phyloP scores from a whole-genome alignment of 2,113 vertebrate genomes.

The Heliornis fulica region DNA sequence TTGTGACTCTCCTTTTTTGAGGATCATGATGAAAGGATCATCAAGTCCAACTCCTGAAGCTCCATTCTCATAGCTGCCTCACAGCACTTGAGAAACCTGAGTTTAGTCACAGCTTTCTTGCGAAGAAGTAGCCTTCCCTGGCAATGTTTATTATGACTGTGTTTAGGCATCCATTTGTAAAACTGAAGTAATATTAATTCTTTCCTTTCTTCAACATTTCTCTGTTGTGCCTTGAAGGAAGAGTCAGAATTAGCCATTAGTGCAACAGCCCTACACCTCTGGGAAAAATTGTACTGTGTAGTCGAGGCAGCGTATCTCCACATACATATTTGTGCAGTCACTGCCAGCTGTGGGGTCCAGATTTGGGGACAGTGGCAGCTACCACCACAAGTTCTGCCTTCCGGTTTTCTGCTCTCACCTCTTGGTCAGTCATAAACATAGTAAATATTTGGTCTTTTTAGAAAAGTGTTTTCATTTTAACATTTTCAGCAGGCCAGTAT shows the following conservation, averaged over 20 bases:
- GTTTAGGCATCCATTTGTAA: neutral
- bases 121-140: neutral
- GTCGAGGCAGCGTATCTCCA: neutral
- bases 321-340: fast-evolving
- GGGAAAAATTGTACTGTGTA: neutral
- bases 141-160: neutral
- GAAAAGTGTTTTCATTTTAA: neutral
- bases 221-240: neutral
- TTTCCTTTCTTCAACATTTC: neutral
- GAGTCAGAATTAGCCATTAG: neutral
- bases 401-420: neutral
- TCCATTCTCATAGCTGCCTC: neutral
- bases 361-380: neutral
- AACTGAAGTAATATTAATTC: neutral
- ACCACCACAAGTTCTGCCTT: neutral
- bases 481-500: neutral
- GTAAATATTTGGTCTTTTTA: neutral
- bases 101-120: neutral
- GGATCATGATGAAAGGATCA: too few relatives aligned
- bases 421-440: neutral
- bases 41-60: too few relatives aligned
- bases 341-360: neutral
- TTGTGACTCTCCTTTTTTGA: too few relatives aligned
- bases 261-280: neutral
- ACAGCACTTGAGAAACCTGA: neutral